Evolutionary conservation across 37 sponge, comb jelly and placozoan species (phyloP).

Genomic region (Beroe forskalii): DNA sequence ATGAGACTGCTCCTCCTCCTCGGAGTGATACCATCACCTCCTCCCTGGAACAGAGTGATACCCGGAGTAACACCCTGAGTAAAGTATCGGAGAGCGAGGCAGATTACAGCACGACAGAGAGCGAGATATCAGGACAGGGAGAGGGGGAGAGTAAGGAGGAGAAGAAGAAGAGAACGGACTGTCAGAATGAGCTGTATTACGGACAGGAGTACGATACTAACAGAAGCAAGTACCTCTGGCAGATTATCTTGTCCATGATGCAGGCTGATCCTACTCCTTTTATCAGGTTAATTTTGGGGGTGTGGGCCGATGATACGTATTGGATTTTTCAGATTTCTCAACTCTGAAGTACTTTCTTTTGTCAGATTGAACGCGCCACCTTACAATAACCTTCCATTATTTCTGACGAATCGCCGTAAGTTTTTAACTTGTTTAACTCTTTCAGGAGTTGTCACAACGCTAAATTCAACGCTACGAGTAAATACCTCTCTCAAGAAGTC

Average conservation of each 20-base stretch:
- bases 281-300: too few relatives aligned
- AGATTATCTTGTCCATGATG: slow-evolving; percentile 59
- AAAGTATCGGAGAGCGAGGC: slow-evolving; percentile 36
- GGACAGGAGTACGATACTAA: slow-evolving; percentile 55
- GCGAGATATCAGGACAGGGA: neutral
- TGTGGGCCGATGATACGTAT: too few relatives aligned
- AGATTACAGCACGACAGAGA: slow-evolving; percentile 46
- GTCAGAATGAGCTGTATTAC: slow-evolving; percentile 53
- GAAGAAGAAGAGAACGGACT: slow-evolving; percentile 40
- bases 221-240: slow-evolving; percentile 63
- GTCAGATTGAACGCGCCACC: too few relatives aligned
- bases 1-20: neutral
- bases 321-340: too few relatives aligned
- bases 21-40: neutral
- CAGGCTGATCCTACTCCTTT: slow-evolving; percentile 58
- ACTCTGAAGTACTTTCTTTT: too few relatives aligned
- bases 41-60: neutral
- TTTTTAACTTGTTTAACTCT: too few relatives aligned
- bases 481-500: slow-evolving; percentile 58
- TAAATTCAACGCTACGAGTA: slow-evolving; percentile 61
- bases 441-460: slow-evolving; percentile 55
- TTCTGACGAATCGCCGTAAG: too few relatives aligned
- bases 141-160: neutral
- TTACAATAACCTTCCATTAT: too few relatives aligned
- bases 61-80: neutral